phyloP scores from a whole-genome alignment of 2,113 vertebrate species.

The Muntiacus muntjak region DNA sequence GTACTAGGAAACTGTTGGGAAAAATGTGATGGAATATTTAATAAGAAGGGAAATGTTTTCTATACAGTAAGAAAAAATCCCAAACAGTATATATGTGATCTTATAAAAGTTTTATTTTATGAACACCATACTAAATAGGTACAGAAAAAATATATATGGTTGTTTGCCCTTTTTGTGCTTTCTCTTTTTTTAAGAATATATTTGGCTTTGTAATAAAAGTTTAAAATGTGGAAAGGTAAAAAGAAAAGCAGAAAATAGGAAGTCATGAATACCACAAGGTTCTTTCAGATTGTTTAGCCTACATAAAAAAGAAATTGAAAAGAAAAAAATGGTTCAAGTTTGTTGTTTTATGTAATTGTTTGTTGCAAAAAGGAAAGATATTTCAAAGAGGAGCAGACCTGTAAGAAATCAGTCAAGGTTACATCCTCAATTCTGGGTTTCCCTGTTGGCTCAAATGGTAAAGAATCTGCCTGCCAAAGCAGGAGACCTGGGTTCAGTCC shows the following conservation, averaged over 20 bases:
- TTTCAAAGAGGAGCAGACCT: neutral
- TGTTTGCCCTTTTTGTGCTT: neutral
- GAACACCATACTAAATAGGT: neutral
- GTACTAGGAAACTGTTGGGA: constrained; percentile 21
- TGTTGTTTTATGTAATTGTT: neutral
- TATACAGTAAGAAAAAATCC: neutral
- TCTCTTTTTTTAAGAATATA: neutral
- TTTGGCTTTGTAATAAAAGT: constrained; percentile 6
- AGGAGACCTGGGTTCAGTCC: neutral
- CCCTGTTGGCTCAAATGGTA: neutral
- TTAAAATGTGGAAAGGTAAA: neutral
- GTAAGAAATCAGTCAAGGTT: neutral
- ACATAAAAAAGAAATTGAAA: constrained; percentile 38
- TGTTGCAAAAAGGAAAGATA: neutral
- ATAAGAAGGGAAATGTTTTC: constrained; percentile 29
- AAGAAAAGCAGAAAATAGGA: neutral
- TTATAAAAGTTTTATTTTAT: neutral
- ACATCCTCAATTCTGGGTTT: neutral
- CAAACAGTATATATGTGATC: neutral
- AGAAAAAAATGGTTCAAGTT: neutral
- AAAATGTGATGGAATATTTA: constrained; percentile 43
- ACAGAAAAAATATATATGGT: neutral
- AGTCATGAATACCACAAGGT: neutral
- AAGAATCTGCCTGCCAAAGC: neutral
- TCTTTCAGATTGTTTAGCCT: constrained; percentile 8